Percentiles rank a stretch among this genome's conserved stretches.
Conservation (phyloP, 1,140 invertebrate species). For the Hetaerina americana region DNA sequence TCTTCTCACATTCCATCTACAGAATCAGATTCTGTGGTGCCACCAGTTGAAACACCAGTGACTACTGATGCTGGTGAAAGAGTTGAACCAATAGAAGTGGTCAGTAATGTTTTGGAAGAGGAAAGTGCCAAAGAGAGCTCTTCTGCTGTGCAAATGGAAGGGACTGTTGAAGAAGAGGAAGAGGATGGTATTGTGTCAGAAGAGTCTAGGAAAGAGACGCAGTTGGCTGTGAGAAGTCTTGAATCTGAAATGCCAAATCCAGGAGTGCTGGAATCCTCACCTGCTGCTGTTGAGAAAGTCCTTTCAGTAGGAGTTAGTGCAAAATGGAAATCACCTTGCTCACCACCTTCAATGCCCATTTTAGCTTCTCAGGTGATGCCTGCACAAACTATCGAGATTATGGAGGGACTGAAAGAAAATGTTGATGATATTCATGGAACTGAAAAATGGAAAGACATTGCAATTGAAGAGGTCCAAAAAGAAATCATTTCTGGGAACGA, state of each 20-base stretch:
- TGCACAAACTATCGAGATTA: not conserved
- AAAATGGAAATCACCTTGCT: conserved; percentile 9
- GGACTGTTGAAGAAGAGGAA: conserved; percentile 63
- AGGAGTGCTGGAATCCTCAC: not conserved
- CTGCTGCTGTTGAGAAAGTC: not conserved
- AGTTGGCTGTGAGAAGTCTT: conserved; percentile 18
- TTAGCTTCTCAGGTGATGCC: not conserved
- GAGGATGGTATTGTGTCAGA: conserved; percentile 43
- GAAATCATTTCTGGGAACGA: not conserved
- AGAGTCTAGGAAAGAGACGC: conserved; percentile 33
- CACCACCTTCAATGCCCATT: not conserved
- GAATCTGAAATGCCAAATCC: conserved; percentile 17
- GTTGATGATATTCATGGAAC: not conserved
- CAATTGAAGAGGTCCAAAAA: not conserved
- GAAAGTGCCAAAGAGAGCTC: not conserved
- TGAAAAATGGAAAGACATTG: not conserved
- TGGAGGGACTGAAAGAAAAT: not conserved
- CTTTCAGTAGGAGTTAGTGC: not conserved
- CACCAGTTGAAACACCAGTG: not conserved
- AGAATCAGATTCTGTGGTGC: not conserved
- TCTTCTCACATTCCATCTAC: not conserved
- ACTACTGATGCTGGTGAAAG: not conserved
- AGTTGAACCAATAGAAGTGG: not conserved
- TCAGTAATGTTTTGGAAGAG: not conserved
- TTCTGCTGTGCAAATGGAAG: conserved; percentile 32